A percentile compares a stretch with the other conserved stretches of the same genome.
phyloP scores from a whole-genome alignment of 2,113 vertebrate species.

The Oplegnathus fasciatus region DNA sequence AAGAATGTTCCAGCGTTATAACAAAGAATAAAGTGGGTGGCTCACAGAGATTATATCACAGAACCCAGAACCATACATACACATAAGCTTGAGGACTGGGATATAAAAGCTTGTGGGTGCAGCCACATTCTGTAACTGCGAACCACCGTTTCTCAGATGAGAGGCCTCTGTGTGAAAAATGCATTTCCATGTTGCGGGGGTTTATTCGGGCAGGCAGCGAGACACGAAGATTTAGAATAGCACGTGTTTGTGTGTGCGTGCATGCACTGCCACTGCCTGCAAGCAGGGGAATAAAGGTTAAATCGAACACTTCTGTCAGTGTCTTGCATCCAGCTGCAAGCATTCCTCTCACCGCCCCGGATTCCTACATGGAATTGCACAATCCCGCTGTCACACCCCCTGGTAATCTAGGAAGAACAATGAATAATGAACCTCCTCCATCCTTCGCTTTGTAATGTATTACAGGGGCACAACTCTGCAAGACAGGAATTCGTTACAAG shows the following conservation, averaged over 20 bases:
- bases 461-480: slow-evolving; percentile 35
- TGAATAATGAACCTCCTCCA: slow-evolving; percentile 69
- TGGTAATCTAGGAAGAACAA: slow-evolving; percentile 68
- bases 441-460: slow-evolving; percentile 45
- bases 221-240: slow-evolving; percentile 59
- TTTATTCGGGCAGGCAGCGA: slow-evolving; percentile 50
- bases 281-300: slow-evolving; percentile 69
- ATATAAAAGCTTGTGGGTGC: slow-evolving; percentile 73
- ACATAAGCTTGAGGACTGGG: slow-evolving; percentile 38
- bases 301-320: slow-evolving; percentile 80
- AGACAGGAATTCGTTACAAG: slow-evolving; percentile 40
- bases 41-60: slow-evolving; percentile 63
- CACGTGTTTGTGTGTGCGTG: slow-evolving; percentile 40
- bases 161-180: slow-evolving; percentile 76
- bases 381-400: slow-evolving; percentile 78
- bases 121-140: slow-evolving; percentile 69
- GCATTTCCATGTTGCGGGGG: slow-evolving; percentile 80
- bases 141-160: slow-evolving; percentile 66
- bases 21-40: slow-evolving; percentile 69
- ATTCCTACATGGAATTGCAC: slow-evolving; percentile 86
- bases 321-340: slow-evolving; percentile 78
- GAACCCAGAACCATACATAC: slow-evolving; percentile 58
- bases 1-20: slow-evolving; percentile 39
- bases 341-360: slow-evolving; percentile 81
- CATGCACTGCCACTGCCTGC: slow-evolving; percentile 40